Percentiles rank a stretch among this genome's conserved stretches.
phyloP scores from a whole-genome alignment of 1,140 invertebrate genomes.

The Drosophila saltans region DNA sequence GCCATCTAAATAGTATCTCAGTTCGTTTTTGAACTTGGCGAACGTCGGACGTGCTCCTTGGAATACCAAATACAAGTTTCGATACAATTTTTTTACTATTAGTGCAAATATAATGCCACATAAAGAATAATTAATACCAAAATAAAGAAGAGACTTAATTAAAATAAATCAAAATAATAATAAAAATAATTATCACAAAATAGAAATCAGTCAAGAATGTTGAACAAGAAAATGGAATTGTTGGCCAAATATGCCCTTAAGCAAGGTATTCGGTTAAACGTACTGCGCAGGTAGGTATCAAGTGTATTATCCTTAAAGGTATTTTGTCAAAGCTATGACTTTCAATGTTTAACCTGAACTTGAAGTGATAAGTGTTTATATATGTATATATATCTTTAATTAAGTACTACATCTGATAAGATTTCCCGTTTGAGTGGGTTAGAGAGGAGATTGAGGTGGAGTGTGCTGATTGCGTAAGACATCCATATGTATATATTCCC shows the following conservation, averaged over 20 bases:
- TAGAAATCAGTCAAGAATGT: constrained; percentile 22
- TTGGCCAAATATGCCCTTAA: constrained; percentile 40
- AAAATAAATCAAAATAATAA: constrained; percentile 14
- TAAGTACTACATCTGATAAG: constrained; percentile 2
- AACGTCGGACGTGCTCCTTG: constrained; percentile 39
- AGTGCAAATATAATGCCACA: not conserved
- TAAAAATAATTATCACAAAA: not conserved
- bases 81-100: not conserved
- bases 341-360: not conserved
- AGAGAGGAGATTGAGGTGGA: not conserved
- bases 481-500: not conserved
- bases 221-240: constrained; percentile 53
- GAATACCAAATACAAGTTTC: not conserved
- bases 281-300: constrained; percentile 49
- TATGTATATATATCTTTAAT: not conserved
- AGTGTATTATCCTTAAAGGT: not conserved
- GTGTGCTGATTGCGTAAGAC: not conserved
- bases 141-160: not conserved
- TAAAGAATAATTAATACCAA: not conserved
- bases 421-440: not conserved
- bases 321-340: not conserved
- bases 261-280: constrained; percentile 21
- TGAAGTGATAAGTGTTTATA: not conserved
- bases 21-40: constrained; percentile 35
- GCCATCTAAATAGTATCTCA: constrained; percentile 17